phyloP scores from a whole-genome alignment of 2,797 vertebrate species.

The Parauchenoglanis ngamensis region DNA sequence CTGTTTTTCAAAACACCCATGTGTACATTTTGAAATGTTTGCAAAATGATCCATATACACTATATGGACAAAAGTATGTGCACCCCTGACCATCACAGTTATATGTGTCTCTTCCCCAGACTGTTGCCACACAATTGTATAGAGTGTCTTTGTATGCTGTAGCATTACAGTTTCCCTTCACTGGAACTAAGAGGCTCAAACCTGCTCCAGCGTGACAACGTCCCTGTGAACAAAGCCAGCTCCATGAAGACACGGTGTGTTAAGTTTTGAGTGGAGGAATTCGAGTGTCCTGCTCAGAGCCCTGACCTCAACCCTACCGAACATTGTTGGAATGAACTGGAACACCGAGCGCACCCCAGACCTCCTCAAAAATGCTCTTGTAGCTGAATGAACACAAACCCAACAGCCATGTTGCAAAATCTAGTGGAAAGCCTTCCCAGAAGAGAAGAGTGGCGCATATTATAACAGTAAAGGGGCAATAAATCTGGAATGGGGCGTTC shows the following conservation, averaged over 20 bases:
- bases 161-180: no score
- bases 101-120: not conserved
- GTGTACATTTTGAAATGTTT: no score
- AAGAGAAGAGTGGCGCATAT: not conserved
- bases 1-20: no score
- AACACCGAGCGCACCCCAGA: no score
- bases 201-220: no score
- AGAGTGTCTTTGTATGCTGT: no score
- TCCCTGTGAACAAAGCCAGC: not conserved
- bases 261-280: not conserved
- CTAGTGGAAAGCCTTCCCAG: not conserved
- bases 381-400: not conserved
- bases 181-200: no score
- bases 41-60: not conserved
- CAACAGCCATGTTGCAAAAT: not conserved
- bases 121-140: no score
- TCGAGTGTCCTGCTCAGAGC: no score
- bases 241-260: not conserved
- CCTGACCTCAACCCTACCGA: not conserved
- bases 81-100: no score
- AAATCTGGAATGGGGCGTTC: not conserved
- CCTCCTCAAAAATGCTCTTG: not conserved
- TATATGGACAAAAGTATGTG: no score
- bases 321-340: not conserved
- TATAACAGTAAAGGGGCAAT: not conserved